A percentile compares a stretch with the other conserved stretches of the same genome.
phyloP scores from a whole-genome alignment of 2,888 invertebrate genomes.

The Doris montereyensis region DNA sequence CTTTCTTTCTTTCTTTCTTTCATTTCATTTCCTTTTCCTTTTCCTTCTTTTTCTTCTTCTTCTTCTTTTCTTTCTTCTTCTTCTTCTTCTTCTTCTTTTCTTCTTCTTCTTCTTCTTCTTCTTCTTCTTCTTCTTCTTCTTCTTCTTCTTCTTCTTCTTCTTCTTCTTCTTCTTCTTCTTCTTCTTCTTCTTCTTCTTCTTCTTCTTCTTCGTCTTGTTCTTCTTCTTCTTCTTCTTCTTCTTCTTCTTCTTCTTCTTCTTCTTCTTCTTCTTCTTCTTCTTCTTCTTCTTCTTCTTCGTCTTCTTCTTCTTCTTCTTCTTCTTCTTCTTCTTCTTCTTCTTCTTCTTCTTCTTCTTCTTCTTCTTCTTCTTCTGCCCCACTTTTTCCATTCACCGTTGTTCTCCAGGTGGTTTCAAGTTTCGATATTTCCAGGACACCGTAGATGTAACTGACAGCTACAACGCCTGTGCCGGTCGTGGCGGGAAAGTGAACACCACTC shows the following conservation, averaged over 20 bases:
- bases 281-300: background rate
- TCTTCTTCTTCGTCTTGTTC: background rate
- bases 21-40: background rate
- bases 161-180: background rate
- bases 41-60: background rate
- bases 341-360: background rate
- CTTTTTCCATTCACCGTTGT: background rate
- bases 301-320: background rate
- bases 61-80: background rate
- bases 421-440: too few relatives aligned
- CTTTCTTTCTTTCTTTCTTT: background rate
- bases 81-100: background rate
- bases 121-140: background rate
- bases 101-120: background rate
- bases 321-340: background rate
- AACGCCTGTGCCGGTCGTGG: too few relatives aligned
- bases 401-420: too few relatives aligned
- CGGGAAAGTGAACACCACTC: too few relatives aligned
- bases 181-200: background rate
- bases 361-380: background rate
- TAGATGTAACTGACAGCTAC: too few relatives aligned
- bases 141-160: background rate
- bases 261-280: background rate
- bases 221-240: background rate
- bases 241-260: background rate